phyloP scores from a whole-genome alignment of 2,888 invertebrate genomes.

The Ernsta delagoae region DNA sequence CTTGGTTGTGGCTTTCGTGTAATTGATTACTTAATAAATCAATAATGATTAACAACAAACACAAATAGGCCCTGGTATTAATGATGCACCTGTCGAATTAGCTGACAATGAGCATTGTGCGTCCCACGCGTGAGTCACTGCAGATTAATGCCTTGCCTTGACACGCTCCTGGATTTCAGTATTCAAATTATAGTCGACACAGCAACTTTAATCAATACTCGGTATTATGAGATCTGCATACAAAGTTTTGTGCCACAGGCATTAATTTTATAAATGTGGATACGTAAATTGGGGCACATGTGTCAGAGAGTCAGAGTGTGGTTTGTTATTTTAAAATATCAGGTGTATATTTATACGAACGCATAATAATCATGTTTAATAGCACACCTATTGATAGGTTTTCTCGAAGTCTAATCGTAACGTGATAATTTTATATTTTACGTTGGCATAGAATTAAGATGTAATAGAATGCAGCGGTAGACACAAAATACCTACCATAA shows the following conservation, averaged over 20 bases:
- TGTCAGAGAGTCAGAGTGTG: too few species aligned
- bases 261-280: too few species aligned
- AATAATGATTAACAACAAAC: conserved; percentile 31
- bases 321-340: too few species aligned
- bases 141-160: conserved; percentile 44
- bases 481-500: conserved; percentile 7
- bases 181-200: conserved; percentile 24
- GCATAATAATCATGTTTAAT: not conserved
- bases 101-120: conserved; percentile 43
- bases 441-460: conserved; percentile 20
- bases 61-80: conserved; percentile 38
- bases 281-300: too few species aligned
- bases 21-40: conserved; percentile 22
- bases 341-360: too few species aligned
- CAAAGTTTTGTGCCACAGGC: too few species aligned
- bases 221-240: conserved; percentile 13
- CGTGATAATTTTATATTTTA: conserved; percentile 8
- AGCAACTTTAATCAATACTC: conserved; percentile 16
- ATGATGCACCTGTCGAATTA: conserved; percentile 47
- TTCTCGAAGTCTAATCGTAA: not conserved
- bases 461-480: not conserved
- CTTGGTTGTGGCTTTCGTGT: not conserved
- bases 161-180: conserved; percentile 41
- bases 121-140: conserved; percentile 48
- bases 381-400: not conserved